phyloP scores from a whole-genome alignment of 2,888 invertebrate species.

The Apodemia duryi region DNA sequence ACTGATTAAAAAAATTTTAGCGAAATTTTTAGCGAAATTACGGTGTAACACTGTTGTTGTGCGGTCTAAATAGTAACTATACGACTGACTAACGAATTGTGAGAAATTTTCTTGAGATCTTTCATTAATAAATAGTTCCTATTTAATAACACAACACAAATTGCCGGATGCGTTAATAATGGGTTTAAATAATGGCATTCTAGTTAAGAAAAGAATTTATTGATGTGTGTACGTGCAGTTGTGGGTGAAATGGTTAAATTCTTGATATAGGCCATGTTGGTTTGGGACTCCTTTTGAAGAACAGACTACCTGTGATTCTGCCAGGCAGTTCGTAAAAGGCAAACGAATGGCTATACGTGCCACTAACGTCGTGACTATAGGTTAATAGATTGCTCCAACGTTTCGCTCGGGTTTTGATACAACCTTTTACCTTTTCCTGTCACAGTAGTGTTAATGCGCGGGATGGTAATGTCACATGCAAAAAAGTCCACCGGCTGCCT shows the following conservation, averaged over 20 bases:
- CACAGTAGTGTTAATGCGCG: too few species aligned
- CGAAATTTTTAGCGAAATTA: not conserved
- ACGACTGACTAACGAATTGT: not conserved
- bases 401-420: too few species aligned
- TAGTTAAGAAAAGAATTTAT: not conserved
- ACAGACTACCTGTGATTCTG: not conserved
- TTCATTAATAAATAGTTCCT: not conserved
- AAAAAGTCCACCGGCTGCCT: too few species aligned
- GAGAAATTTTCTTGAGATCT: constrained; percentile 4
- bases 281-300: not conserved
- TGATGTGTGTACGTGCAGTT: not conserved
- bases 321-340: too few species aligned
- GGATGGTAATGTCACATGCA: too few species aligned
- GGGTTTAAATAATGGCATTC: not conserved
- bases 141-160: constrained; percentile 1
- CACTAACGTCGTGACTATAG: too few species aligned
- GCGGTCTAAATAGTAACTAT: not conserved
- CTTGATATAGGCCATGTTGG: not conserved
- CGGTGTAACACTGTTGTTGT: not conserved
- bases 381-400: too few species aligned
- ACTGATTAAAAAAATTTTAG: too few species aligned
- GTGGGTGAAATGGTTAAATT: not conserved
- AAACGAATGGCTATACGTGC: too few species aligned
- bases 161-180: not conserved
- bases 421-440: too few species aligned